Evolutionary conservation across 2,113 vertebrate species (phyloP).

Genomic region (Mixornis gularis): DNA sequence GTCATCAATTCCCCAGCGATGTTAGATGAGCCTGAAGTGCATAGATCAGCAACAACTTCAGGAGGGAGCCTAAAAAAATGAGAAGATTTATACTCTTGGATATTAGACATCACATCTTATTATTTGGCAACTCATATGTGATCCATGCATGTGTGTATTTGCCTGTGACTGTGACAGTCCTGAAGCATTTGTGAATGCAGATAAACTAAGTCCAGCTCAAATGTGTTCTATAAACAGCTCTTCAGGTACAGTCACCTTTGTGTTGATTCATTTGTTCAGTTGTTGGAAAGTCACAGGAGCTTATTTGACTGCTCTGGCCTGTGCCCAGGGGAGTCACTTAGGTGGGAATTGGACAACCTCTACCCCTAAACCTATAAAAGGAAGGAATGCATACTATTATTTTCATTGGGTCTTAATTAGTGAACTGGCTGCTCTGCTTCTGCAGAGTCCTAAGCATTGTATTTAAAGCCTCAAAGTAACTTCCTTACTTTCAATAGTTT

Average conservation of each 20-base stretch:
- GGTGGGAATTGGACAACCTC: neutral
- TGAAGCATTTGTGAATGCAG: neutral
- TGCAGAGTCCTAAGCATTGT: neutral
- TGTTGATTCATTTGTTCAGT: neutral
- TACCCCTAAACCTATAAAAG: neutral
- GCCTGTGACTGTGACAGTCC: neutral
- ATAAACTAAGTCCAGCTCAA: neutral
- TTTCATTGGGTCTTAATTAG: neutral
- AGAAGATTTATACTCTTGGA: neutral
- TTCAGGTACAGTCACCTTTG: neutral
- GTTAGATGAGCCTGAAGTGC: neutral
- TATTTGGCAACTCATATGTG: neutral
- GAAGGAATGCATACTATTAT: neutral
- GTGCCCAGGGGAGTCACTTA: neutral
- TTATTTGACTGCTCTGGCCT: neutral
- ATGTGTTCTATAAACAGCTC: neutral
- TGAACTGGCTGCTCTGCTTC: neutral
- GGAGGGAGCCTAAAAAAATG: neutral
- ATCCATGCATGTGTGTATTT: fast-evolving
- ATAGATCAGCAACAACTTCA: neutral
- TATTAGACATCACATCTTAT: neutral
- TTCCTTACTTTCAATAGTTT: neutral
- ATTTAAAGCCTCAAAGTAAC: neutral
- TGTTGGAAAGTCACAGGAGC: neutral
- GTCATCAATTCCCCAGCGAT: neutral